A percentile compares a stretch with the other conserved stretches of the same genome.
Evolutionary conservation across 1,140 invertebrate genomes (phyloP).

Genomic region (Bicyclus anynana): DNA sequence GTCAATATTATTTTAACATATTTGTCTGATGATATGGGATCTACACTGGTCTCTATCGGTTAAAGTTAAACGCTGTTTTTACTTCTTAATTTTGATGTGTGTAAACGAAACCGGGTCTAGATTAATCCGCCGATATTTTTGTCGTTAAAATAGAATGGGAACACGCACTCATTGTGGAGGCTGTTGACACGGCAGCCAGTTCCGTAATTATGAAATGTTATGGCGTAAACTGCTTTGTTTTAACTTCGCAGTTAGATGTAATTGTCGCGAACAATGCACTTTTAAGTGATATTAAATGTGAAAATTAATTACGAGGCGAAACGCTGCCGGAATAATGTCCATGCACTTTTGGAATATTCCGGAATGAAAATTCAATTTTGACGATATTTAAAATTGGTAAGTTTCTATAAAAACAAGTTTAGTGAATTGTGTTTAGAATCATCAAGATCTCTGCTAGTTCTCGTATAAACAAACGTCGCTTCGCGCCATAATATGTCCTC

Average conservation of each 20-base stretch:
- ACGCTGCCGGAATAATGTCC: not conserved
- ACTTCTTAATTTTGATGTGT: too few relatives aligned
- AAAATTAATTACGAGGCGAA: conserved; percentile 17
- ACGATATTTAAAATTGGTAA: too few relatives aligned
- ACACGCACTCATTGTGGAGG: conserved; percentile 19
- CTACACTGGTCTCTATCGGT: too few relatives aligned
- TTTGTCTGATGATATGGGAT: too few relatives aligned
- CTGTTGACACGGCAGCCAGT: conserved; percentile 32
- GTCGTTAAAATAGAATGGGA: conserved; percentile 10
- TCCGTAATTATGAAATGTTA: conserved; percentile 31
- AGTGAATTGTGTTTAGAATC: too few relatives aligned
- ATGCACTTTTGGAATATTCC: conserved; percentile 2
- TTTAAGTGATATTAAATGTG: conserved; percentile 26
- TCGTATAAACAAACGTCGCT: too few relatives aligned
- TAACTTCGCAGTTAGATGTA: conserved; percentile 25
- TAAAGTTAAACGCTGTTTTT: too few relatives aligned
- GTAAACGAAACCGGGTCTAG: too few relatives aligned
- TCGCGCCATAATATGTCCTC: too few relatives aligned
- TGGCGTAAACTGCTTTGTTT: conserved; percentile 29
- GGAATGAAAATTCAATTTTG: not conserved
- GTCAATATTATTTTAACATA: too few relatives aligned
- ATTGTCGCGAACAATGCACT: conserved; percentile 29
- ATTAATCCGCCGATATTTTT: conserved; percentile 6
- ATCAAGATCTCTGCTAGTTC: too few relatives aligned
- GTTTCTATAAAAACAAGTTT: too few relatives aligned